Base-by-base conservation (phyloP, 37 sponge, comb jelly and placozoan species). In the Haliclona indistincta region DNA sequence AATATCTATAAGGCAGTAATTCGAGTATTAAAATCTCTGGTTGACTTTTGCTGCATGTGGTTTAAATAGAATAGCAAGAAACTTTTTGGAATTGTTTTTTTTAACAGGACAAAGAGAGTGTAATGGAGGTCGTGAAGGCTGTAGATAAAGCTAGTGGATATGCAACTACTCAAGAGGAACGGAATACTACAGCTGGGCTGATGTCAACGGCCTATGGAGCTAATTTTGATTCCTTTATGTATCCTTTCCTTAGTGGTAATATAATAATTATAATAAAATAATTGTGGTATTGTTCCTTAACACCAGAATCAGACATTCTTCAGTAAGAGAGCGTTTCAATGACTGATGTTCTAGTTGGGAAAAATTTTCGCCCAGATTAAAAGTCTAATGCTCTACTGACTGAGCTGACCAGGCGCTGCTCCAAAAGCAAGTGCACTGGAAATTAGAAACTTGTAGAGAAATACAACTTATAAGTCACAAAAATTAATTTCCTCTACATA, bases 131-230 rank as follows among this genome's bases (percentile, higher is more conserved):
- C 62, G 39, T 87, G 66, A 89, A 87, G 64, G 82, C 66, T 28
- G 88, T 95, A 28, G 99, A 98, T 73, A 93, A 86, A 61, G 99
- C 99, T 15, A 84, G 86, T 62, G 99, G 99, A 3, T 98, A 95
- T 60, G 52, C 73, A 13, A 71, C 54, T 41, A 47, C 61, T 29
- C 15, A 23, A 36, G 71, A 28, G 2, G 63, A 77, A 11, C 64
- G 73, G 29, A 47, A 43, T 28, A 26, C 65, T 20, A 29, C 77
- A 63, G 37, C 53, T 3, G 15, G 77, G 15, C 61, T 81, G 62
- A 64, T 91, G 76, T 74, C 80, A 17, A 30, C 88, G 25, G 68
- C 79, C 17, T 39, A 66, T 20, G 76, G 84, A 63, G 93, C 93
- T 23, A 89, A 92, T 26, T 83, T 84, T 74, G 78, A 92, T 38